Evolutionary conservation across 2,888 invertebrate species (phyloP).

Genomic region (Keiferia lycopersicella): DNA sequence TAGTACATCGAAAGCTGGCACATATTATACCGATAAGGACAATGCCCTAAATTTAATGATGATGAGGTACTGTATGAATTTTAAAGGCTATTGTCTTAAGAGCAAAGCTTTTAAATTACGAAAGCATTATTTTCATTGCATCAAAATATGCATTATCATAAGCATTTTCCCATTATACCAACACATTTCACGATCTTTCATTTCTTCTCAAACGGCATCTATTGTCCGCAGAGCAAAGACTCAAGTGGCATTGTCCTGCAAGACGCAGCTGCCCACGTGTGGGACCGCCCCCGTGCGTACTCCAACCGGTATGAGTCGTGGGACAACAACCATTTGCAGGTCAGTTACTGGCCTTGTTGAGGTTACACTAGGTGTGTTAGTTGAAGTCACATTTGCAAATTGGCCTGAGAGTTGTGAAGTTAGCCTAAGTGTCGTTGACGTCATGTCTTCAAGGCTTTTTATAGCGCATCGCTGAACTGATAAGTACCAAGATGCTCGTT

Average conservation of each 20-base stretch:
- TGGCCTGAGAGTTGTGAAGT: neutral
- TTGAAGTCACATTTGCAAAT: too few relatives aligned
- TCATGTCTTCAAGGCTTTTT: neutral
- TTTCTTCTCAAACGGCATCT: neutral
- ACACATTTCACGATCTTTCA: neutral
- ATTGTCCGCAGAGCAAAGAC: slow-evolving; percentile 85
- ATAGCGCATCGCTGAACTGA: too few relatives aligned
- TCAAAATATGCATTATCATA: neutral
- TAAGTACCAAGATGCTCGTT: too few relatives aligned
- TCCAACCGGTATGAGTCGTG: slow-evolving; percentile 93
- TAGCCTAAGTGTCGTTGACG: neutral
- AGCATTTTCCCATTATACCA: neutral
- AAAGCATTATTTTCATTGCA: too few relatives aligned
- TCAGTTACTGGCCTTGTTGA: slow-evolving; percentile 49
- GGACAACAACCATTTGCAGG: slow-evolving; percentile 81
- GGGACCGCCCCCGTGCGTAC: slow-evolving; percentile 90
- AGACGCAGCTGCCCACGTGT: slow-evolving; percentile 87
- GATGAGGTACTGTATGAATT: too few relatives aligned
- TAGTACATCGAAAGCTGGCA: too few relatives aligned
- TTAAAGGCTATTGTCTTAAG: too few relatives aligned
- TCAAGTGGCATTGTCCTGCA: slow-evolving; percentile 84
- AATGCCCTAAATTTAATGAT: too few relatives aligned
- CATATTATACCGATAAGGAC: too few relatives aligned
- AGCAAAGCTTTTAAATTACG: too few relatives aligned
- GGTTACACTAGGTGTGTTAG: neutral